These are phyloP conservation scores for Alloscopus bannaensis DNA, from an alignment of 2,888 invertebrate genomes.

Conservation along the genomic window DNA sequence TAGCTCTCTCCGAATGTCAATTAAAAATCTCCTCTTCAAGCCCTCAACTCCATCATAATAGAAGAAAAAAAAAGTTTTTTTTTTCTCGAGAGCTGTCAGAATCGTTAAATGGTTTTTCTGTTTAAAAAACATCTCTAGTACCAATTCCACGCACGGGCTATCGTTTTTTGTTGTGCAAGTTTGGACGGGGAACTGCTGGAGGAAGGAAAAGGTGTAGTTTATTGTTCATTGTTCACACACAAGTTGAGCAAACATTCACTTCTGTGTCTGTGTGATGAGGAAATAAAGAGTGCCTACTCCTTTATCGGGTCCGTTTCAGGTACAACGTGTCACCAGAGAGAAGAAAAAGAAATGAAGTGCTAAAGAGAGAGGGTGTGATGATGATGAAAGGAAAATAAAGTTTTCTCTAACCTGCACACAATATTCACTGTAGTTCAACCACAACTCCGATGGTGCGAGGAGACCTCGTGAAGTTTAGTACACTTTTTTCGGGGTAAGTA, in stretches of 20 bases:
- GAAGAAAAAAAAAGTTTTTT: too few relatives aligned
- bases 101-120: not conserved
- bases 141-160: not conserved
- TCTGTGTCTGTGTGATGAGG: not conserved
- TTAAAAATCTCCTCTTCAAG: slow-evolving; percentile 2
- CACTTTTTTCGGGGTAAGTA: not conserved
- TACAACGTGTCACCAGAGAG: slow-evolving; percentile 1
- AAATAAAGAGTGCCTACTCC: not conserved
- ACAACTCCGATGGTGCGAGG: not conserved
- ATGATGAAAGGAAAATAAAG: slow-evolving; percentile 5
- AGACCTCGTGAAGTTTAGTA: not conserved
- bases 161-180: not conserved
- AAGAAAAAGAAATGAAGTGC: slow-evolving; percentile 16
- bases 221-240: too few relatives aligned
- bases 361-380: slow-evolving; percentile 1
- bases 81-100: not conserved
- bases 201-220: not conserved
- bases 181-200: not conserved
- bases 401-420: not conserved
- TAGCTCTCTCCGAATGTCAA: slow-evolving; percentile 21
- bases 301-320: slow-evolving; percentile 9
- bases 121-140: not conserved
- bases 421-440: not conserved
- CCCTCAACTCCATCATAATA: not conserved
- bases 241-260: not conserved